Conservation (phyloP, 2,113 vertebrate species). For the Phainopepla nitens region DNA sequence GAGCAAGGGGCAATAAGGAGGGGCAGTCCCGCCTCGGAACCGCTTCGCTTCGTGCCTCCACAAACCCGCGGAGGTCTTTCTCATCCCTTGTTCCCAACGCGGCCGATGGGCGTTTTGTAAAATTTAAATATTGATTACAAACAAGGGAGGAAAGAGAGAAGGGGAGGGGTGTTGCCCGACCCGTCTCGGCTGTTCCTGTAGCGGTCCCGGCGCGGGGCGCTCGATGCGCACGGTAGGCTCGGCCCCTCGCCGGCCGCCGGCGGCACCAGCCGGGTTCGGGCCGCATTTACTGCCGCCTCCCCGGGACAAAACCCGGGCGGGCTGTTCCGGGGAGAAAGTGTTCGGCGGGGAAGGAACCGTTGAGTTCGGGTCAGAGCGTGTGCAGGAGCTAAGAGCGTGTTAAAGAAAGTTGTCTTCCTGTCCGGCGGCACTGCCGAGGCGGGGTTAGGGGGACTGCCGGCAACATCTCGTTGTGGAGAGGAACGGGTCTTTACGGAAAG, state of each 20-base stretch:
- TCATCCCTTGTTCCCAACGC: not conserved
- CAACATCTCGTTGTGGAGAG: not conserved
- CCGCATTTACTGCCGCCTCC: not conserved
- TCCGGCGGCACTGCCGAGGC: not conserved
- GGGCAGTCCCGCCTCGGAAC: not conserved
- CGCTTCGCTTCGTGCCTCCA: not conserved
- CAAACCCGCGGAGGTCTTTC: not conserved
- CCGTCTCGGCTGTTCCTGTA: not conserved
- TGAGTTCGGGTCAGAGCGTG: not conserved
- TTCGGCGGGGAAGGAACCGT: not conserved
- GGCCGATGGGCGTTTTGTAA: not conserved
- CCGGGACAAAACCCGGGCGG: not conserved
- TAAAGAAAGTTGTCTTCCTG: not conserved
- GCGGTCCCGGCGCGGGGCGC: not conserved
- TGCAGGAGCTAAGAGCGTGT: not conserved
- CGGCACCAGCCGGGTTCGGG: not conserved
- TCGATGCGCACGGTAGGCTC: not conserved
- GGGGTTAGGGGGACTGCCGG: not conserved
- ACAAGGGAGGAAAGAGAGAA: rapidly evolving
- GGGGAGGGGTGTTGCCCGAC: not conserved
- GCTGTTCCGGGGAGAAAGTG: not conserved
- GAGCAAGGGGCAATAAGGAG: not conserved
- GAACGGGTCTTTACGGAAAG: not conserved
- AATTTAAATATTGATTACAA: not conserved
- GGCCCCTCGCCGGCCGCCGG: not conserved